A percentile compares a stretch with the other conserved stretches of the same genome.
phyloP scores from a whole-genome alignment of 2,797 vertebrate genomes.

The Choloepus didactylus region DNA sequence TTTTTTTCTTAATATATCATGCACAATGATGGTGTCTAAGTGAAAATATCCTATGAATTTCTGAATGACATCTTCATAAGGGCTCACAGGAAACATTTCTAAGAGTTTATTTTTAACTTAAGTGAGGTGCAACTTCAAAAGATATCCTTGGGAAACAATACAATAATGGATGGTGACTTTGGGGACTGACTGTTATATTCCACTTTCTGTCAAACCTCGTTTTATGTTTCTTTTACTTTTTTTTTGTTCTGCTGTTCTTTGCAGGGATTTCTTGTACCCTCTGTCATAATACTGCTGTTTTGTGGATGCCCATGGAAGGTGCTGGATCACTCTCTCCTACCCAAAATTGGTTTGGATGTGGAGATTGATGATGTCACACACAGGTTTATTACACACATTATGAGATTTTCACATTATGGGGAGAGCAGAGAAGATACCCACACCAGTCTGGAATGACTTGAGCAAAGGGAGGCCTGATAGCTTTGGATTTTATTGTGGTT shows the following conservation, averaged over 20 bases:
- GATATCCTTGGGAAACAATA: conserved; percentile 45
- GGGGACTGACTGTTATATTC: not conserved
- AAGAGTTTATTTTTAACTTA: conserved; percentile 52
- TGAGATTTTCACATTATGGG: not conserved
- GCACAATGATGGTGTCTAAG: not conserved
- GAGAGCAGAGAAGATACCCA: not conserved
- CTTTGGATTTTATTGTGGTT: not conserved
- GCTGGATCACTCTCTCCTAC: not conserved
- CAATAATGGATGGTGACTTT: not conserved
- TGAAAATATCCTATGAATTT: conserved; percentile 55
- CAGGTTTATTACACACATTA: not conserved
- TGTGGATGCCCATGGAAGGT: not conserved
- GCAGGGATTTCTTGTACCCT: not conserved
- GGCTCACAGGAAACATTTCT: not conserved
- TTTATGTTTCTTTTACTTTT: not conserved
- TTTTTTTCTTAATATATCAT: conserved; percentile 33
- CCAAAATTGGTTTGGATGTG: not conserved
- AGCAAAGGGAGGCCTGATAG: not conserved
- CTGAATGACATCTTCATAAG: conserved; percentile 16
- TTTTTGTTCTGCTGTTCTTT: conserved; percentile 21
- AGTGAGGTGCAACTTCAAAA: not conserved
- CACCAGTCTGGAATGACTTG: not conserved
- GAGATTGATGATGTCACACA: not conserved
- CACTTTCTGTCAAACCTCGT: not conserved
- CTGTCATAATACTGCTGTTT: not conserved